A percentile compares a stretch with the other conserved stretches of the same genome.
These are phyloP conservation scores for Caenorhabditis briggsae DNA, from an alignment of 1,140 invertebrate genomes.

Conservation along the genomic window DNA sequence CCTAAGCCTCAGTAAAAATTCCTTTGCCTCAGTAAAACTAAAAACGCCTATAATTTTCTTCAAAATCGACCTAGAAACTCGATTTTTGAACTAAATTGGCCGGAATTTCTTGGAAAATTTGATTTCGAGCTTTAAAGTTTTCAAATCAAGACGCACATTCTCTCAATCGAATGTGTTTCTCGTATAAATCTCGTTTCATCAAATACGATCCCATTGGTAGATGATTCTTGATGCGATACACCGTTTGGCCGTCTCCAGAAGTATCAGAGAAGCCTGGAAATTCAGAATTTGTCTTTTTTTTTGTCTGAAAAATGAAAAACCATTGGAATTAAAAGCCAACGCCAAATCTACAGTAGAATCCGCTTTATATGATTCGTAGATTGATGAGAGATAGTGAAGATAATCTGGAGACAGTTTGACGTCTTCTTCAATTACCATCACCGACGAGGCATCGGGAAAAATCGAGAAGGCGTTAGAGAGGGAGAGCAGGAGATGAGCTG, in stretches of 20 bases:
- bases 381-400: not conserved
- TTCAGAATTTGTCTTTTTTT: not conserved
- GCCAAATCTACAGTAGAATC: constrained; percentile 21
- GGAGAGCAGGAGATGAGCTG: constrained; percentile 2
- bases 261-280: constrained; percentile 39
- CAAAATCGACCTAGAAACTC: too few relatives aligned
- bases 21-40: too few relatives aligned
- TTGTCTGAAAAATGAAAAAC: not conserved
- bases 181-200: constrained; percentile 48
- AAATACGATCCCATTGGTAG: constrained; percentile 56
- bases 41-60: too few relatives aligned
- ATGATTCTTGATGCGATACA: constrained; percentile 54
- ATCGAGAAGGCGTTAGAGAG: constrained; percentile 44
- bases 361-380: constrained; percentile 12
- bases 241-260: constrained; percentile 14
- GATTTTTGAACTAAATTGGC: too few relatives aligned
- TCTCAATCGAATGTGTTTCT: constrained; percentile 47
- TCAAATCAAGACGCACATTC: not conserved
- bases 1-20: too few relatives aligned
- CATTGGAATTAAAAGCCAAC: constrained; percentile 51
- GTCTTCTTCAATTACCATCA: constrained; percentile 58
- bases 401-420: constrained; percentile 5
- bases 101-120: not conserved
- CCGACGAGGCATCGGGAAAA: constrained; percentile 53
- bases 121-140: not conserved